Conservation (phyloP, 2,888 invertebrate genomes). For the Rhabditoides inermis region DNA sequence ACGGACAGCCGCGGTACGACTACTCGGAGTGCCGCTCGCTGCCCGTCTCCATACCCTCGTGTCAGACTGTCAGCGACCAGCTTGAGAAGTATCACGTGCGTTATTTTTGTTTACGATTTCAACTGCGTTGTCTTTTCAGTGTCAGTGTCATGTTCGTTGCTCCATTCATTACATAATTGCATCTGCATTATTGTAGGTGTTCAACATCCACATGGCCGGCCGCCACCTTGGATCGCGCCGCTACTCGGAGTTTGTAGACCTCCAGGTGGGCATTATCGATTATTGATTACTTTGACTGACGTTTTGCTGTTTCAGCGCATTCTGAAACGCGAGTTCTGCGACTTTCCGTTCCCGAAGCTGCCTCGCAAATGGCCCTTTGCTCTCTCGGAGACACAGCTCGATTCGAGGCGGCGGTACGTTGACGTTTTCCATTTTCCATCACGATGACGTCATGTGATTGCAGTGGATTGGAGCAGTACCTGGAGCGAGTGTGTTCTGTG, state of each 20-base stretch:
- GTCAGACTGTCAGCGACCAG: slow-evolving; percentile 70
- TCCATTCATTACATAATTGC: neutral
- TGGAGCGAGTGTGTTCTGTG: slow-evolving; percentile 95
- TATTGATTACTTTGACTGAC: neutral
- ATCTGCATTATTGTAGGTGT: slow-evolving; percentile 57
- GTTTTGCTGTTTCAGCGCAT: too few relatives aligned
- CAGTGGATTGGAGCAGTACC: slow-evolving; percentile 81
- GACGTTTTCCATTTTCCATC: neutral
- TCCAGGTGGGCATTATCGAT: slow-evolving; percentile 10
- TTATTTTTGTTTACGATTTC: neutral
- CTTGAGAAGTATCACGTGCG: slow-evolving; percentile 79
- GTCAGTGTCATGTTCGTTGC: neutral
- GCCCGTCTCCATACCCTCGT: slow-evolving; percentile 79
- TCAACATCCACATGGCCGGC: slow-evolving; percentile 98
- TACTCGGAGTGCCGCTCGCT: slow-evolving; percentile 73
- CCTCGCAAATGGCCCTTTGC: slow-evolving; percentile 98
- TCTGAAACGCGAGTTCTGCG: slow-evolving; percentile 48
- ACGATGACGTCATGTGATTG: neutral
- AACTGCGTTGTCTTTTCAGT: too few relatives aligned
- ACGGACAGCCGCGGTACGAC: slow-evolving; percentile 51
- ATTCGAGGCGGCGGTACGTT: slow-evolving; percentile 69
- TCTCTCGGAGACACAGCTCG: slow-evolving; percentile 92
- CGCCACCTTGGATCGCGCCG: slow-evolving; percentile 89
- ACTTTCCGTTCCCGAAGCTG: slow-evolving; percentile 82
- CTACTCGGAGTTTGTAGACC: slow-evolving; percentile 79